Percentiles rank a stretch among this genome's conserved stretches.
Evolutionary conservation across 2,888 invertebrate genomes (phyloP).

Genomic region (Catonia carolina): DNA sequence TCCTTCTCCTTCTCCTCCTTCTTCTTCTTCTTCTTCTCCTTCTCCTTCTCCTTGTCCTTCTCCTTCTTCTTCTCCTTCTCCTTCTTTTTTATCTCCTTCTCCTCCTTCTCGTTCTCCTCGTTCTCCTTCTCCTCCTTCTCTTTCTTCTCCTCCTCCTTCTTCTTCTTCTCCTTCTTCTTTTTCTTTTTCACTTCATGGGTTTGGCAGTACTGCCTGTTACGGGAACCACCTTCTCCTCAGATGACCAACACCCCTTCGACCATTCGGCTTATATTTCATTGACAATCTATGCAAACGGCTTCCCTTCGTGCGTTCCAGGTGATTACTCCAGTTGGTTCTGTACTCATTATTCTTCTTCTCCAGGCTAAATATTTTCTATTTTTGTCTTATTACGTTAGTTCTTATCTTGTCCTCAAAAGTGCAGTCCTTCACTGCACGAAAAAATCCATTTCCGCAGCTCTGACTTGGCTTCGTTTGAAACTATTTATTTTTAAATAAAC

Average conservation of each 20-base stretch:
- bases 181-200: conserved; percentile 28
- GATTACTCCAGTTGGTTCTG: too few relatives aligned
- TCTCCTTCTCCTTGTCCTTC: conserved; percentile 24
- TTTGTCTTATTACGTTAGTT: neutral
- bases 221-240: conserved; percentile 16
- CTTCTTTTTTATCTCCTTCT: conserved; percentile 13
- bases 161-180: conserved; percentile 9
- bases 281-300: neutral
- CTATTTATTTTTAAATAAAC: too few relatives aligned
- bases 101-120: neutral
- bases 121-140: conserved; percentile 23
- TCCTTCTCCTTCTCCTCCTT: conserved; percentile 29
- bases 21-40: conserved; percentile 23
- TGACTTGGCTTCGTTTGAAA: too few relatives aligned
- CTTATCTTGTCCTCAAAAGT: too few relatives aligned
- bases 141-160: conserved; percentile 20
- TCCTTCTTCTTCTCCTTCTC: conserved; percentile 19
- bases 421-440: too few relatives aligned
- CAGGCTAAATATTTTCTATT: neutral
- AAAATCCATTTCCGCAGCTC: too few relatives aligned
- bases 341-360: too few relatives aligned
- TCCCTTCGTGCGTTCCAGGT: too few relatives aligned
- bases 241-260: too few relatives aligned
- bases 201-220: conserved; percentile 25
- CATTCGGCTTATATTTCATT: too few relatives aligned